Conservation (phyloP, 1,140 invertebrate genomes). For the Lamellibrachia luymesi region DNA sequence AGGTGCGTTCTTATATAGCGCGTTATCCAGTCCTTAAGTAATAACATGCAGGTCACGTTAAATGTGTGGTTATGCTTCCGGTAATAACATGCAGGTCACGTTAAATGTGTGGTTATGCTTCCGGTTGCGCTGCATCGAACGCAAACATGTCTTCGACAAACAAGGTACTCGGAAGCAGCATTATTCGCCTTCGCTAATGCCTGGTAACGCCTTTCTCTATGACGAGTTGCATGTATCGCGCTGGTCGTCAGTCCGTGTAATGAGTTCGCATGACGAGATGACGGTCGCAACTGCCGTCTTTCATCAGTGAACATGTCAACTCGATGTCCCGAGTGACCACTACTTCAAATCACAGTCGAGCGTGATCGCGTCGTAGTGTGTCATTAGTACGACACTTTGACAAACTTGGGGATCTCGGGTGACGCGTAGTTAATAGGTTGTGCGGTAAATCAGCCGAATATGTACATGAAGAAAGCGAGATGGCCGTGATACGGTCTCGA, state of each 20-base stretch:
- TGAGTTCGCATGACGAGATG: background rate
- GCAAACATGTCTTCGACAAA: too few relatives aligned
- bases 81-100: too few relatives aligned
- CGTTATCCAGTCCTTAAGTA: too few relatives aligned
- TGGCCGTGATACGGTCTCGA: background rate
- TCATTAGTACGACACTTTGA: background rate
- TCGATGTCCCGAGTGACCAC: background rate
- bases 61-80: too few relatives aligned
- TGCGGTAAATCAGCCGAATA: background rate
- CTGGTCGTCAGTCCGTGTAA: background rate
- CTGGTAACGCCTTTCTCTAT: background rate
- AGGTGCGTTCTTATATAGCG: too few relatives aligned
- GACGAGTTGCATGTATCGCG: background rate
- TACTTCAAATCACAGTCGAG: background rate
- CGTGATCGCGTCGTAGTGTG: background rate
- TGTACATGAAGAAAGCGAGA: background rate
- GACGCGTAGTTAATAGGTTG: background rate
- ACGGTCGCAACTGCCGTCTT: background rate
- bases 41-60: too few relatives aligned
- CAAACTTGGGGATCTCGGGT: background rate
- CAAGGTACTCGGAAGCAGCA: too few relatives aligned
- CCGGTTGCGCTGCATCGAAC: too few relatives aligned
- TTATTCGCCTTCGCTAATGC: background rate
- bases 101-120: too few relatives aligned
- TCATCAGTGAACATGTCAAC: background rate